Base-by-base conservation (phyloP, 2,797 vertebrate species). In the Halcyon leucocephala region DNA sequence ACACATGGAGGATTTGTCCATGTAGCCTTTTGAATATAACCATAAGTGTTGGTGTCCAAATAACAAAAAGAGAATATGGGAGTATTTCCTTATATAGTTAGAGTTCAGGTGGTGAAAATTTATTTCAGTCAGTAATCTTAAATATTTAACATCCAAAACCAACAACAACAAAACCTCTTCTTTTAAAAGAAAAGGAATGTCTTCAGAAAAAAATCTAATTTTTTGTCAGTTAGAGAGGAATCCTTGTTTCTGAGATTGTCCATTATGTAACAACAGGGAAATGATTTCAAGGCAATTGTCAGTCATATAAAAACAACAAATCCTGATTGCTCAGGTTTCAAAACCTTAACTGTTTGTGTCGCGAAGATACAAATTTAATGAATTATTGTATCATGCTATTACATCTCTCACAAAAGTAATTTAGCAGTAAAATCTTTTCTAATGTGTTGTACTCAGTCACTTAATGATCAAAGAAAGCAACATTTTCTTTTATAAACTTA, bases 401-500 rank as follows among this genome's bases (percentile, higher is more conserved):
- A 20, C 17, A n/a, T 85, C 8, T 84, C 52, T 66, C 64, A 73
- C n/a, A 72, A 42, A 87, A 90, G 54, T 80, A 62, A 82, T 42
- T 88, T 83, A 79, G 20, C n/a, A 77, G 80, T 72, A 82, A 90
- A 86, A 70, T 82, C 10, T 76, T 78, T 78, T 90, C 52, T 86
- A 60, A 66, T 84, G 39, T 64, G 26, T 71, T 73, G 24, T 78
- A 61, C 42, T 88, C 62, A 20, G 61, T 87, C 82, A 86, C 28
- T 72, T 65, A 84, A 81, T 89, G 82, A 95, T 96, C 80, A 93
- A 95, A 95, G 90, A 89, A 86, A 70, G n/a, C 51, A 74, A 55
- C 9, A 1, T 90, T 91, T 89, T 86, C 13, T 86, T 86, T 79
- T 79, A 51, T 46, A 86, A 95, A 91, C 58, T 79, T 91, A 79